These are phyloP conservation scores for Orgyia antiqua DNA, from an alignment of 2,888 invertebrate species.

Conservation along the genomic window DNA sequence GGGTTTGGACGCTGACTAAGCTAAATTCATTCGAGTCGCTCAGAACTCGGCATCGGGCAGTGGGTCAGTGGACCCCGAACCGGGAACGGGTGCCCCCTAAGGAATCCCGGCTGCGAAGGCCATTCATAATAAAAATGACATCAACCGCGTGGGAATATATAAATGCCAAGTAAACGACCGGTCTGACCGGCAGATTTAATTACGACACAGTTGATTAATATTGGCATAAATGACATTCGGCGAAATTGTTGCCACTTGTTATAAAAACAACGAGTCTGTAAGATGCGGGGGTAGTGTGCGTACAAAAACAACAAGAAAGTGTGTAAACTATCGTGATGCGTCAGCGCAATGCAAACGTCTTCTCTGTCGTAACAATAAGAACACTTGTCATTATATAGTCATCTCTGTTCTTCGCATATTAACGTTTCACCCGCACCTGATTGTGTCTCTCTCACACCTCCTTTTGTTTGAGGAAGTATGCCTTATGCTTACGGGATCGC, in stretches of 20 bases:
- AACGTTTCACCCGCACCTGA: slow-evolving; percentile 6
- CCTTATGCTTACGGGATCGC: slow-evolving; percentile 52
- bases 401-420: slow-evolving; percentile 24
- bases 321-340: slow-evolving; percentile 64
- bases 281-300: slow-evolving; percentile 46
- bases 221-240: slow-evolving; percentile 52
- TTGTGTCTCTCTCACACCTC: slow-evolving; percentile 26
- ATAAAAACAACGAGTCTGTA: slow-evolving; percentile 58
- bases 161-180: slow-evolving; percentile 63
- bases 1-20: slow-evolving; percentile 53
- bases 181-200: slow-evolving; percentile 65
- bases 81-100: slow-evolving; percentile 33
- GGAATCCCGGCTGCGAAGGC: slow-evolving; percentile 47
- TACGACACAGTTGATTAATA: slow-evolving; percentile 55
- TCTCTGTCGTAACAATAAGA: slow-evolving; percentile 41
- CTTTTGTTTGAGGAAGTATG: slow-evolving; percentile 63
- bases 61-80: slow-evolving; percentile 61
- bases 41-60: slow-evolving; percentile 45
- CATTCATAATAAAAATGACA: slow-evolving; percentile 72
- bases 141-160: slow-evolving; percentile 72
- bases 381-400: slow-evolving; percentile 46
- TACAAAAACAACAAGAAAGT: slow-evolving; percentile 56
- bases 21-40: slow-evolving; percentile 46
- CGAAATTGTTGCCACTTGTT: slow-evolving; percentile 30
- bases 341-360: slow-evolving; percentile 66